Percentiles rank a stretch among this genome's conserved stretches.
Evolutionary conservation across 1,140 invertebrate species (phyloP).

Genomic region (Bemisia tabaci): DNA sequence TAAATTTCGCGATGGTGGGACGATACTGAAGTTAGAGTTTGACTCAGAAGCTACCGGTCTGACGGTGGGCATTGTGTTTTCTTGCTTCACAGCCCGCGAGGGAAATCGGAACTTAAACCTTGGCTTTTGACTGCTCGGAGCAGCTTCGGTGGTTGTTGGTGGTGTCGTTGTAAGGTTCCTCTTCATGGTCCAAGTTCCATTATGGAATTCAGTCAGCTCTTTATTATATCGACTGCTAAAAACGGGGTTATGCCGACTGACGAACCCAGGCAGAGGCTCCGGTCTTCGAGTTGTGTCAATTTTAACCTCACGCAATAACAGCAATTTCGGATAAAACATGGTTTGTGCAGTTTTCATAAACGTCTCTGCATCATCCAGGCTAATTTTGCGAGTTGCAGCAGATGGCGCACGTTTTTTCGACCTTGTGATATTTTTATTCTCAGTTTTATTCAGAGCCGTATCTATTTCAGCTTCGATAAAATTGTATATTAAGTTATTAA

Average conservation of each 20-base stretch:
- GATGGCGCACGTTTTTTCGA: too few species aligned
- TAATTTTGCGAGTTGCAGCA: too few species aligned
- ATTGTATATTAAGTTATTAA: neutral
- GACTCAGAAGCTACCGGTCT: neutral
- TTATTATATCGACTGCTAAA: conserved; percentile 14
- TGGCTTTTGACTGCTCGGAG: neutral
- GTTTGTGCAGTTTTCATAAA: neutral
- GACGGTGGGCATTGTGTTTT: conserved; percentile 10
- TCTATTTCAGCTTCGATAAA: conserved; percentile 10
- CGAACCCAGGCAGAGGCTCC: conserved; percentile 5
- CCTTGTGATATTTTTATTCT: neutral
- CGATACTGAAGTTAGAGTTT: neutral
- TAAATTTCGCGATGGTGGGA: neutral
- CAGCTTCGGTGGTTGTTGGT: neutral
- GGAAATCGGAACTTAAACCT: neutral
- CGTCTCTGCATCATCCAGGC: neutral
- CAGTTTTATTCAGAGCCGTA: conserved; percentile 1
- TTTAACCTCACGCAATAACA: neutral
- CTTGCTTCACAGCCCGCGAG: neutral
- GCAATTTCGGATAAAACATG: neutral
- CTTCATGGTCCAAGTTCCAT: neutral
- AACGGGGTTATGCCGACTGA: conserved; percentile 7
- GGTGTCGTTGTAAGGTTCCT: neutral
- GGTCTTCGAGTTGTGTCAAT: neutral
- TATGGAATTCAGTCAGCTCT: neutral